Evolutionary conservation across 1,140 invertebrate genomes (phyloP).

Genomic region (Diabrotica virgifera): DNA sequence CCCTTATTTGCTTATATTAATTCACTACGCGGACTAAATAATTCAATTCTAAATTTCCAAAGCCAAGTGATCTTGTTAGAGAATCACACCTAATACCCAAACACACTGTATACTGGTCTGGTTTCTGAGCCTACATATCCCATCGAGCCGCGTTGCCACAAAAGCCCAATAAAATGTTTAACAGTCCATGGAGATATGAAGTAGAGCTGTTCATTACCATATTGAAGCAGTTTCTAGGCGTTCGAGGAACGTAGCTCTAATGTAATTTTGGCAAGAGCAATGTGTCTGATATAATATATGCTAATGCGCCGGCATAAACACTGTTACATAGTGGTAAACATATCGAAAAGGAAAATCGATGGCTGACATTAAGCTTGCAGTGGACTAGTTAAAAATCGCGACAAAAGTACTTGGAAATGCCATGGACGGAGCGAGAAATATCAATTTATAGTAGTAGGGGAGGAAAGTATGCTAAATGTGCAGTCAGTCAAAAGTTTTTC

Average conservation of each 20-base stretch:
- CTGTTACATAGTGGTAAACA: neutral
- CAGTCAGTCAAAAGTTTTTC: no score
- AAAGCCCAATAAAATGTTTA: conserved; percentile 16
- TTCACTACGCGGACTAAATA: no score
- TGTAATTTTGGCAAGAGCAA: conserved; percentile 11
- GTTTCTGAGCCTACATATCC: neutral
- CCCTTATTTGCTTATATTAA: no score
- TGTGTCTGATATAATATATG: conserved; percentile 8
- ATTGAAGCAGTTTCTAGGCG: conserved; percentile 10
- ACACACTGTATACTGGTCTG: no score
- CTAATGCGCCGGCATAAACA: conserved; percentile 7
- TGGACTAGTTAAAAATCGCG: no score
- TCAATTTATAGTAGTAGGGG: no score
- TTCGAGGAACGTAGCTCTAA: neutral
- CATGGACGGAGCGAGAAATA: no score
- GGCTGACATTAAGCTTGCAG: neutral
- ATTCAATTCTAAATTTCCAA: no score
- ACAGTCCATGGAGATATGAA: conserved; percentile 16
- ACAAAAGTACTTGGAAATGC: no score
- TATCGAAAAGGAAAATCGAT: neutral
- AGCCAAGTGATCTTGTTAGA: no score
- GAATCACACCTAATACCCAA: no score
- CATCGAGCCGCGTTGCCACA: neutral
- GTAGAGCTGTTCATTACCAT: conserved; percentile 9
- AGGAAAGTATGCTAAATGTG: no score